Conservation (phyloP, 1,140 invertebrate genomes). For the Saccostrea echinata region DNA sequence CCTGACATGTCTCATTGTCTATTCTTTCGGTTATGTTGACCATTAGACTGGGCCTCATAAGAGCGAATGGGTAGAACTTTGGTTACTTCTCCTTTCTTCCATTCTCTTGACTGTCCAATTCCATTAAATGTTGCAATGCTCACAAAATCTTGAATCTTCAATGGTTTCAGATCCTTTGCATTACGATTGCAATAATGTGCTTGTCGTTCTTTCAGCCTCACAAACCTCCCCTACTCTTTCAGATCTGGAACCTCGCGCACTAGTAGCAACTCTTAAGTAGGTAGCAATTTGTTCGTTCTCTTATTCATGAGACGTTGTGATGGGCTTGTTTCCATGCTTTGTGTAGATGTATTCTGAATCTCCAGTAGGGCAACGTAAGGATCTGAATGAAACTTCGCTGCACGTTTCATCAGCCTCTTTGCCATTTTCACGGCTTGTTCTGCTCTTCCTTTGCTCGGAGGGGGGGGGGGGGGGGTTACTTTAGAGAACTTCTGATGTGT, state of each 20-base stretch:
- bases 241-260: too few relatives aligned
- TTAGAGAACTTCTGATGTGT: conserved; percentile 58
- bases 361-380: conserved; percentile 55
- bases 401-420: conserved; percentile 59
- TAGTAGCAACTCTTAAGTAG: conserved; percentile 40
- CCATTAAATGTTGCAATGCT: conserved; percentile 5
- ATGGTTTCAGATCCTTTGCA: too few relatives aligned
- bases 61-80: not conserved
- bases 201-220: conserved; percentile 41
- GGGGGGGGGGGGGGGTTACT: too few relatives aligned
- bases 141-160: too few relatives aligned
- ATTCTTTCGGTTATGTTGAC: too few relatives aligned
- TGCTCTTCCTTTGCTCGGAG: conserved; percentile 63
- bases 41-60: too few relatives aligned
- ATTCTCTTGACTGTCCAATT: too few relatives aligned
- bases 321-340: too few relatives aligned
- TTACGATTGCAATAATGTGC: conserved; percentile 42
- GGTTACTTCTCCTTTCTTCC: conserved; percentile 23
- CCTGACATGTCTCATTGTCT: too few relatives aligned
- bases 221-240: not conserved
- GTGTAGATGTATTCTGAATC: conserved; percentile 58
- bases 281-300: conserved; percentile 59
- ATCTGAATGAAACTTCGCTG: conserved; percentile 40
- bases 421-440: conserved; percentile 62
- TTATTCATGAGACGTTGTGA: too few relatives aligned